phyloP scores from a whole-genome alignment of 2,888 invertebrate species.

The Ferdinandea cuprea region DNA sequence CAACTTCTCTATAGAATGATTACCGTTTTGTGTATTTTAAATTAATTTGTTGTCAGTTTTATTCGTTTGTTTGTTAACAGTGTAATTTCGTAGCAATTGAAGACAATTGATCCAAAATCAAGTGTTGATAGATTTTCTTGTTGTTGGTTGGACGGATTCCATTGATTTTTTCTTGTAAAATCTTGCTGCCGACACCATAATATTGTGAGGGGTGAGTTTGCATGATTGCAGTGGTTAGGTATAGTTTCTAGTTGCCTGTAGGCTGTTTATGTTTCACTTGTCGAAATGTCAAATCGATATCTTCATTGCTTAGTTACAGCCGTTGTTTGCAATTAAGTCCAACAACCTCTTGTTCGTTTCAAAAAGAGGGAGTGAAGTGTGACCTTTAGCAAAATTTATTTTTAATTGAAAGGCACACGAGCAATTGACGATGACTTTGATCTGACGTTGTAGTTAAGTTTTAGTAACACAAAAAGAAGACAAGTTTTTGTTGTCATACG shows the following conservation, averaged over 20 bases:
- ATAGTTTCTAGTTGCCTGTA: not conserved
- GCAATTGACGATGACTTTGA: constrained; percentile 20
- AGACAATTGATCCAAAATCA: constrained; percentile 24
- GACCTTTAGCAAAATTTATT: constrained; percentile 14
- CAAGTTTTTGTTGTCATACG: not conserved
- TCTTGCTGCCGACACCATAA: not conserved
- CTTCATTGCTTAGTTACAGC: constrained; percentile 10
- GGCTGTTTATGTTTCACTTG: constrained; percentile 4
- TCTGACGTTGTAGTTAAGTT: not conserved
- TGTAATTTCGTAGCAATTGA: constrained; percentile 31
- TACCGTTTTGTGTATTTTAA: constrained; percentile 24
- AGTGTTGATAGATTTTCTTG: not conserved
- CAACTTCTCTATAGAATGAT: constrained; percentile 12
- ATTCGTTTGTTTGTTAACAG: not conserved
- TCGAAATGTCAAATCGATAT: constrained; percentile 54
- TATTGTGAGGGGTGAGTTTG: constrained; percentile 36
- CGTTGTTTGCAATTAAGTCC: not conserved
- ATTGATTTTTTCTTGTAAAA: constrained; percentile 13
- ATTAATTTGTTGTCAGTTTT: constrained; percentile 40
- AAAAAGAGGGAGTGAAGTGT: not conserved
- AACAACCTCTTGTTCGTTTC: not conserved
- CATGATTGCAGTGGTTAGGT: not conserved
- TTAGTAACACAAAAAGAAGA: too few relatives aligned
- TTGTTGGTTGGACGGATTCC: too few relatives aligned
- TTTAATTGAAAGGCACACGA: not conserved